Base-by-base conservation (phyloP, 2,888 invertebrate genomes). In the Heliconius cydno region DNA sequence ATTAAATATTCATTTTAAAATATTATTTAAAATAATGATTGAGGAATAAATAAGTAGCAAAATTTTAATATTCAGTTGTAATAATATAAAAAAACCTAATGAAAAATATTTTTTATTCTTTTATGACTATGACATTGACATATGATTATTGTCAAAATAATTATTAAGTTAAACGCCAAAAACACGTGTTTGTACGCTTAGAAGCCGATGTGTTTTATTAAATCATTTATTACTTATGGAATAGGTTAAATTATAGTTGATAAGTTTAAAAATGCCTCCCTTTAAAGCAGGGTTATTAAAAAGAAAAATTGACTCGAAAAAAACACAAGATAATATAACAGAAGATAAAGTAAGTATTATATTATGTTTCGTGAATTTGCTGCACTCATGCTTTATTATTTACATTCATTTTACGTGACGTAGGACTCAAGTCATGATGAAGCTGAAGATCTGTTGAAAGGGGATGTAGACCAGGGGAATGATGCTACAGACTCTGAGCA, bases 401-500 rank as follows among this genome's bases (percentile, higher is more conserved):
- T 70, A 65, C 65, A 52, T 79, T 67, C 15, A n/a, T 63, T 46
- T 41, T 57, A 22, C 81, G 80, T 19, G 3, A 13, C 3, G n/a
- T 77, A 85, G 84, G 82, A 88, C 84, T 84, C 81, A 4, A 86
- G 80, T 65, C 82, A 81, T 46, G 88, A 85, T 13, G 87, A 85
- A 5, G 85, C 81, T 38, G 88, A 88, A 72, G 89, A 91, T 15
- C 85, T 94, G 75, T 83, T 92, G 2, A 85, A 81, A 7, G 91
- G 91, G 19, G 87, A 88, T 28, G 80, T 94, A 76, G 88, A 91
- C 46, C 86, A 83, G 2, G 89, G 85, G 1, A 89, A 85, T 3
- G 94, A 94, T 75, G 88, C 87, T 3, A 90, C 93, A 1, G 94
- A 94, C 84, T 92, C 94, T 0, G 94, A 94, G 78, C 87, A 87